Conservation (phyloP, 2,888 invertebrate genomes). For the Eremobia ochroleuca region DNA sequence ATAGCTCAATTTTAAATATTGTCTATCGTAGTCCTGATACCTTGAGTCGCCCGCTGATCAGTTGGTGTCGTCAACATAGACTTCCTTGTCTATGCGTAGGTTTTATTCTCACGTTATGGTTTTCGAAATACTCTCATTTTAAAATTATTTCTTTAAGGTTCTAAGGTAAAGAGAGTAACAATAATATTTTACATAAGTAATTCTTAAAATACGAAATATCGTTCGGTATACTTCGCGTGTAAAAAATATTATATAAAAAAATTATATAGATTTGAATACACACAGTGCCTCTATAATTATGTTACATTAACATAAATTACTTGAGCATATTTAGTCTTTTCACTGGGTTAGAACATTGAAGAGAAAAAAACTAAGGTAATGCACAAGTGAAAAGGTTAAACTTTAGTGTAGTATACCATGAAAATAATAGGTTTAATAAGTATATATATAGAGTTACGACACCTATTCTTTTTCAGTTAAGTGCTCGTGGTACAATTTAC, state of each 20-base stretch:
- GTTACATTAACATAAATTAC: constrained; percentile 91
- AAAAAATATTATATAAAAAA: constrained; percentile 84
- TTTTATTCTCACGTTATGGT: constrained; percentile 59
- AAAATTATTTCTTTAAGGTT: constrained; percentile 59
- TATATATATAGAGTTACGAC: constrained; percentile 81
- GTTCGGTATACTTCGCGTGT: constrained; percentile 81
- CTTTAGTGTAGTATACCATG: constrained; percentile 86
- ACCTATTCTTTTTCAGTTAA: constrained; percentile 80
- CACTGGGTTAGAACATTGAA: constrained; percentile 75
- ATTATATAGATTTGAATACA: constrained; percentile 87
- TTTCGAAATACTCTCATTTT: constrained; percentile 62
- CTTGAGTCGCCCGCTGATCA: constrained; percentile 55
- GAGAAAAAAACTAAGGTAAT: constrained; percentile 59
- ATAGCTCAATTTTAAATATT: constrained; percentile 88
- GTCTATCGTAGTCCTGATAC: constrained; percentile 70
- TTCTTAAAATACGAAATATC: constrained; percentile 73
- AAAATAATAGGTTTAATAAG: constrained; percentile 84
- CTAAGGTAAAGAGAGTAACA: constrained; percentile 66
- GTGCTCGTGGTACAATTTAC: constrained; percentile 82
- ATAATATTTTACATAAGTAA: constrained; percentile 74
- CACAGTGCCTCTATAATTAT: constrained; percentile 92
- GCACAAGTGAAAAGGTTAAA: constrained; percentile 86
- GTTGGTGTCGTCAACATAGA: constrained; percentile 60
- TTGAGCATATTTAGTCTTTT: constrained; percentile 89
- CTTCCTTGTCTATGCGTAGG: constrained; percentile 51